Evolutionary conservation across 2,797 vertebrate genomes (phyloP).

Genomic region (Ctenopoma kingsleyae): DNA sequence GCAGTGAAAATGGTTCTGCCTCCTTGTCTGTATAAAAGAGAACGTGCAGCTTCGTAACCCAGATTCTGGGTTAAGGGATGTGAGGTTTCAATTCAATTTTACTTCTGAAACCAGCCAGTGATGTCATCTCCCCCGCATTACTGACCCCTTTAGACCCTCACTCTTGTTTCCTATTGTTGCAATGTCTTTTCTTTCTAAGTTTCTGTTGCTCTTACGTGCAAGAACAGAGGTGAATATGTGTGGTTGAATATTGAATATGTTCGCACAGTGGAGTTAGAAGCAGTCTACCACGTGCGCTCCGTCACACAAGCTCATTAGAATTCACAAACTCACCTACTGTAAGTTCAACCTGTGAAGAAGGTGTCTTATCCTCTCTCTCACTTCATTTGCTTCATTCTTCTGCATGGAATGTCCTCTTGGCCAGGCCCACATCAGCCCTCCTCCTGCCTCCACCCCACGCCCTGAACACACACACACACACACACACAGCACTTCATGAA

Average conservation of each 20-base stretch:
- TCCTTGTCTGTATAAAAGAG: too few species aligned
- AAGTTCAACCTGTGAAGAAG: constrained; percentile 36
- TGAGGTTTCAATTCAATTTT: too few species aligned
- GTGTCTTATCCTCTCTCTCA: constrained; percentile 41
- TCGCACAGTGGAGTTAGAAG: constrained; percentile 14
- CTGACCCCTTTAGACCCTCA: too few species aligned
- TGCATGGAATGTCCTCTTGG: constrained; percentile 40
- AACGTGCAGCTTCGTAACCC: too few species aligned
- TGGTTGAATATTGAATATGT: not conserved
- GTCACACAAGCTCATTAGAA: constrained; percentile 39
- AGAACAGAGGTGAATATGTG: not conserved
- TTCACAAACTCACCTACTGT: constrained; percentile 47
- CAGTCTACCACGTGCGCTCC: constrained; percentile 18
- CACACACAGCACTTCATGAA: constrained; percentile 9
- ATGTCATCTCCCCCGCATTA: too few species aligned
- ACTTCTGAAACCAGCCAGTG: too few species aligned
- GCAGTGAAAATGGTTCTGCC: too few species aligned
- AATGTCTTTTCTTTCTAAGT: constrained; percentile 18
- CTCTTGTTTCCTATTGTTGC: not conserved
- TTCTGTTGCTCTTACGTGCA: not conserved
- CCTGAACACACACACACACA: constrained; percentile 18
- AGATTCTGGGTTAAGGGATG: too few species aligned
- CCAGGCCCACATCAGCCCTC: constrained; percentile 2
- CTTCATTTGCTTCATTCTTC: constrained; percentile 44
- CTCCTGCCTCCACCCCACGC: not conserved